A percentile compares a stretch with the other conserved stretches of the same genome.
Conservation (phyloP, 2,113 vertebrate species). For the Seriola dumerili region DNA sequence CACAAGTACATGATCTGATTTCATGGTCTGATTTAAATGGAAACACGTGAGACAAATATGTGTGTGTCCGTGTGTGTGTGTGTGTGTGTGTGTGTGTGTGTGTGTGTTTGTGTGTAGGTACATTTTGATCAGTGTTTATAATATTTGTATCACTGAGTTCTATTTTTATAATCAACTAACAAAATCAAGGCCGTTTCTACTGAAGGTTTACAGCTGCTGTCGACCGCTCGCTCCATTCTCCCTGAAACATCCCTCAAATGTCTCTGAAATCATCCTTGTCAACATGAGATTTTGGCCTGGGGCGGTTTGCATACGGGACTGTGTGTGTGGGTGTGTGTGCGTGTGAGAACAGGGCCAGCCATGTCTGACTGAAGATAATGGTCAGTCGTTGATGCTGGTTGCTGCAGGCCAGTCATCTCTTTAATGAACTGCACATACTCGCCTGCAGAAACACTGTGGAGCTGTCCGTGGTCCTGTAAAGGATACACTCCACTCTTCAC, state of each 20-base stretch:
- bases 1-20: too few species aligned
- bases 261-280: constrained; percentile 30
- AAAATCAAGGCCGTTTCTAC: background rate
- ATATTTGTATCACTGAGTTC: background rate
- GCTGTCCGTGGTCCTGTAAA: constrained; percentile 79
- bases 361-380: constrained; percentile 44
- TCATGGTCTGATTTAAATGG: too few species aligned
- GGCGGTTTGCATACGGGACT: background rate
- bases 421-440: constrained; percentile 77
- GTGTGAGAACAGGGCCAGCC: background rate
- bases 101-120: too few species aligned
- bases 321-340: constrained; percentile 22
- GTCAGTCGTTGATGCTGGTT: constrained; percentile 58
- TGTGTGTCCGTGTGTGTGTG: too few species aligned
- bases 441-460: constrained; percentile 60
- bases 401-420: constrained; percentile 76
- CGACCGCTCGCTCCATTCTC: background rate
- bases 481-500: constrained; percentile 64
- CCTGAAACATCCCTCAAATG: constrained; percentile 39
- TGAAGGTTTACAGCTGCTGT: constrained; percentile 29
- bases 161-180: background rate
- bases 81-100: too few species aligned
- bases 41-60: too few species aligned
- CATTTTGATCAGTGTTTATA: background rate
- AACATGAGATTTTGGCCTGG: constrained; percentile 18